Evolutionary conservation across 2,797 vertebrate genomes (phyloP).

Genomic region (Sebastes dallii): DNA sequence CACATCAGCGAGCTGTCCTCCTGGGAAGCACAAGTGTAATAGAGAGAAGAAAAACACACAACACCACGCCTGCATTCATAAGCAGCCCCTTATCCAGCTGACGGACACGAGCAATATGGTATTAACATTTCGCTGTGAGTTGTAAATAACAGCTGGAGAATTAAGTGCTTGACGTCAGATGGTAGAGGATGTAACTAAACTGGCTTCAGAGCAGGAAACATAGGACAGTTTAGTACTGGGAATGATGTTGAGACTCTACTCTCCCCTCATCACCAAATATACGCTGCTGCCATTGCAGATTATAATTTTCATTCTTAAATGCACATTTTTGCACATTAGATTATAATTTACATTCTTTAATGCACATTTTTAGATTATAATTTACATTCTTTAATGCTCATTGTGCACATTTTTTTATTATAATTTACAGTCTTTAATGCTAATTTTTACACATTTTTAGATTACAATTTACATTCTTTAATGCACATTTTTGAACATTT

Average conservation of each 20-base stretch:
- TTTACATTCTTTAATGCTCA: no score
- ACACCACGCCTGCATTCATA: conserved; percentile 25
- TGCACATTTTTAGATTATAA: no score
- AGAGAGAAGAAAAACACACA: conserved; percentile 44
- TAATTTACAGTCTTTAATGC: no score
- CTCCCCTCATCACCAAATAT: neutral
- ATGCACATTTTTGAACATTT: no score
- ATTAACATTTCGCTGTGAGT: conserved; percentile 39
- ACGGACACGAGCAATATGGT: conserved; percentile 44
- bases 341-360: no score
- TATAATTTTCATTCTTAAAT: no score
- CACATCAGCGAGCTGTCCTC: conserved; percentile 40
- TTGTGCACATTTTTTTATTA: no score
- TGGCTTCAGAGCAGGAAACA: conserved; percentile 21
- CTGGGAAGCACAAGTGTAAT: conserved; percentile 42
- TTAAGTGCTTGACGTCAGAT: conserved; percentile 44
- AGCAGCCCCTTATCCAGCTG: conserved; percentile 39
- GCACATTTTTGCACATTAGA: no score
- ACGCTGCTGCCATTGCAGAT: no score
- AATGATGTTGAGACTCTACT: neutral
- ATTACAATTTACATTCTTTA: no score
- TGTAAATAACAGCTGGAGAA: conserved; percentile 49
- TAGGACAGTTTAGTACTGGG: neutral
- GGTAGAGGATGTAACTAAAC: conserved; percentile 9
- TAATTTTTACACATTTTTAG: no score